Percentiles rank a stretch among this genome's conserved stretches.
These are phyloP conservation scores for Pipistrellus nathusii DNA, from an alignment of 2,797 vertebrate genomes.

Conservation along the genomic window DNA sequence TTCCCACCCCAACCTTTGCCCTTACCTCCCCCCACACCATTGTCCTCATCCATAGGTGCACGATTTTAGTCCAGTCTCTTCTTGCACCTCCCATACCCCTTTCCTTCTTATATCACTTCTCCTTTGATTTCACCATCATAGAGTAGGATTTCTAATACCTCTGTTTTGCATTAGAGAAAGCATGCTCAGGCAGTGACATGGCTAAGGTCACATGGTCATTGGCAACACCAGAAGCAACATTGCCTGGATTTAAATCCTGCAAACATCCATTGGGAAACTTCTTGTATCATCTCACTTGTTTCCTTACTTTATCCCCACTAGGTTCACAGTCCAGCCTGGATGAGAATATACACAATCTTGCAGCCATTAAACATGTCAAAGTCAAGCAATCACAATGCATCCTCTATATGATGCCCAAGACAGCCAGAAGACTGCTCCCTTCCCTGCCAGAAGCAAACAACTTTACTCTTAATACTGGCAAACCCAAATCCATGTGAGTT, in stretches of 20 bases:
- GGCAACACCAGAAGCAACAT: background rate
- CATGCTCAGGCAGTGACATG: background rate
- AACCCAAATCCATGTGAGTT: slow-evolving; percentile 42
- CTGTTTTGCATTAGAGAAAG: background rate
- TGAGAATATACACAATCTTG: slow-evolving; percentile 26
- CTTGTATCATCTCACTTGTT: background rate
- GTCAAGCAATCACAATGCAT: slow-evolving; percentile 29
- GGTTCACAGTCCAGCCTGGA: slow-evolving; percentile 64
- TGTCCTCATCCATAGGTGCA: no score
- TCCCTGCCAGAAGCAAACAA: background rate
- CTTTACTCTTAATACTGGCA: background rate
- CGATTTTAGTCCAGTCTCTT: no score
- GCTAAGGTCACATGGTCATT: background rate
- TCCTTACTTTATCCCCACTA: background rate
- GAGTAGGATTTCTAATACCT: background rate
- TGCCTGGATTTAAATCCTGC: background rate
- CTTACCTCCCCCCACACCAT: no score
- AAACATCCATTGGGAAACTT: background rate
- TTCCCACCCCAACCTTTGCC: no score
- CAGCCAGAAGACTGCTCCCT: slow-evolving; percentile 46
- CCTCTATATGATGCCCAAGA: slow-evolving; percentile 47
- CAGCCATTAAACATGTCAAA: background rate
- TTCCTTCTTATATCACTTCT: background rate
- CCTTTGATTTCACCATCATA: background rate
- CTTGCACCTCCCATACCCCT: no score